These are phyloP conservation scores for Lagopus muta DNA, from an alignment of 2,113 vertebrate genomes.

Conservation along the genomic window DNA sequence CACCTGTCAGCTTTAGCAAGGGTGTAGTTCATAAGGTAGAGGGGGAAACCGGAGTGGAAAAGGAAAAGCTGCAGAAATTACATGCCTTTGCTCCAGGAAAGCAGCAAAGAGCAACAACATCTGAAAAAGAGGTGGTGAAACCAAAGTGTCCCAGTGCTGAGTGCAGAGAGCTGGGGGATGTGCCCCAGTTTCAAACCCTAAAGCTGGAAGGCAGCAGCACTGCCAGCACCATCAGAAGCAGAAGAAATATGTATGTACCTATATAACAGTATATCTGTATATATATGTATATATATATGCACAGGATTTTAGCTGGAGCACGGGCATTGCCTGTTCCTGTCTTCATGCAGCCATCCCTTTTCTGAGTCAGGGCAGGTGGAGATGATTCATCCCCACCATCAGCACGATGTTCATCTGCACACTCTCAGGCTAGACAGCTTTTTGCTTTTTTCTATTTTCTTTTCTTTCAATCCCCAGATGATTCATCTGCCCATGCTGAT, in stretches of 20 bases:
- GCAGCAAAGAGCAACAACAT: not conserved
- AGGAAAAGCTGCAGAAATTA: not conserved
- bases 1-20: not conserved
- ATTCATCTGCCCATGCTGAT: constrained; percentile 40
- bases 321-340: not conserved
- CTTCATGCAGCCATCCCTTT: not conserved
- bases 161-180: not conserved
- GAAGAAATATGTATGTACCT: not conserved
- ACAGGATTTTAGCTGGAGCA: not conserved
- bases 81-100: not conserved
- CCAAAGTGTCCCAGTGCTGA: rapidly evolving
- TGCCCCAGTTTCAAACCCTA: not conserved
- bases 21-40: not conserved
- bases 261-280: rapidly evolving
- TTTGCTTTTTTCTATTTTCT: not conserved
- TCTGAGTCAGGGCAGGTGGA: constrained; percentile 66
- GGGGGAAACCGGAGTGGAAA: not conserved
- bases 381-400: constrained; percentile 66
- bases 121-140: not conserved
- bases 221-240: not conserved
- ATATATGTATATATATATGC: no score
- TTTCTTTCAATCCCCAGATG: constrained; percentile 41
- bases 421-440: not conserved
- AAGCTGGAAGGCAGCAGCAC: not conserved
- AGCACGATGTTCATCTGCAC: constrained; percentile 53